Conservation (phyloP, 2,888 invertebrate species). For the Synanthedon myopaeformis region DNA sequence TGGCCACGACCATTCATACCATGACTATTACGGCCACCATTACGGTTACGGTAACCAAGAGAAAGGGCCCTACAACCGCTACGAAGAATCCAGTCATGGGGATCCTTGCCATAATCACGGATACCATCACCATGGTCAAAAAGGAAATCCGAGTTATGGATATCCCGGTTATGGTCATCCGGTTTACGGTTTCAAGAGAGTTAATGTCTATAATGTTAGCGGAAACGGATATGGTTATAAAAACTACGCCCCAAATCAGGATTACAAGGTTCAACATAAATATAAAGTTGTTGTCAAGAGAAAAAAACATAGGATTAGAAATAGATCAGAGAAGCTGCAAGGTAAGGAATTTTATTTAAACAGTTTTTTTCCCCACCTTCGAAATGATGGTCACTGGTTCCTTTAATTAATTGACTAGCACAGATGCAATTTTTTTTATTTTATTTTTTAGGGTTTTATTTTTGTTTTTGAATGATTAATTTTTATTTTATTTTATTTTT, state of each 20-base stretch:
- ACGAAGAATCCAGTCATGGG: constrained; percentile 6
- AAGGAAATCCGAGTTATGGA: constrained; percentile 9
- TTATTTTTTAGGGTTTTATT: too few species aligned
- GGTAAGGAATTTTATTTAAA: constrained; percentile 21
- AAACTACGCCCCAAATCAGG: constrained; percentile 37
- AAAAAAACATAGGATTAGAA: constrained; percentile 16
- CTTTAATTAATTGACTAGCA: too few species aligned
- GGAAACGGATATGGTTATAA: constrained; percentile 19
- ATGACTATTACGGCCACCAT: constrained; percentile 10
- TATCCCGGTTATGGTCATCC: constrained; percentile 4
- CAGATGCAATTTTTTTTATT: too few species aligned
- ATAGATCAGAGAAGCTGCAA: constrained; percentile 25
- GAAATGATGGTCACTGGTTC: too few species aligned
- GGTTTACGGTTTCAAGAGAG: constrained; percentile 20
- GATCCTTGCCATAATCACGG: constrained; percentile 9
- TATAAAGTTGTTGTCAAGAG: constrained; percentile 48
- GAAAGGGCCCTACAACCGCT: background rate
- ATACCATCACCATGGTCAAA: constrained; percentile 1
- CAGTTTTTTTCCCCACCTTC: too few species aligned
- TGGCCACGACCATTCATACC: constrained; percentile 3
- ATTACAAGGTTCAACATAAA: constrained; percentile 36
- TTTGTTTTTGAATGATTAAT: too few species aligned
- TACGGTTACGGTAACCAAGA: constrained; percentile 1
- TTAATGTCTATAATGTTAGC: constrained; percentile 24
- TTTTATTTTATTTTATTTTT: too few species aligned